phyloP scores from a whole-genome alignment of 2,113 vertebrate species.

The Gobius niger region DNA sequence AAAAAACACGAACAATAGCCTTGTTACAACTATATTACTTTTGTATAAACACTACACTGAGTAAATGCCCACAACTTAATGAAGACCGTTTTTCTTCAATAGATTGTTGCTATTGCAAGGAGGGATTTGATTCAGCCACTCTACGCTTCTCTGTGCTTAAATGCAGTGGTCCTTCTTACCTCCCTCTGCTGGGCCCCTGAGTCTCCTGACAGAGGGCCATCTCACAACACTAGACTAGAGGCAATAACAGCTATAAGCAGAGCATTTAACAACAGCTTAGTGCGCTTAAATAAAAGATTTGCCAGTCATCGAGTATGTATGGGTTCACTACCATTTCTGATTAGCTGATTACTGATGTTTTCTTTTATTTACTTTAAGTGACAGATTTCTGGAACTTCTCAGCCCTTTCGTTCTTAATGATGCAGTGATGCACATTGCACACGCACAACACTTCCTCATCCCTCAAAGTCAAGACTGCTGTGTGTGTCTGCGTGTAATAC shows the following conservation, averaged over 20 bases:
- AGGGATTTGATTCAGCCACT: conserved; percentile 26
- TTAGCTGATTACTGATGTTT: background rate
- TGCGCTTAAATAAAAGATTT: background rate
- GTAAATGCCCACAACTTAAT: too few species aligned
- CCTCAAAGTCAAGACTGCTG: conserved; percentile 61
- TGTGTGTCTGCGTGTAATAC: conserved; percentile 47
- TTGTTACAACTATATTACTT: too few species aligned
- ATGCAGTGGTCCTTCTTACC: conserved; percentile 46
- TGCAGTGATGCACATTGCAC: conserved; percentile 64
- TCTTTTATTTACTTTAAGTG: conserved; percentile 6
- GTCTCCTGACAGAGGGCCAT: conserved; percentile 30
- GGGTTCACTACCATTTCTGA: background rate
- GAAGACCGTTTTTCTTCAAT: conserved; percentile 19
- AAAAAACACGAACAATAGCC: too few species aligned
- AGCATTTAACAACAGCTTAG: background rate
- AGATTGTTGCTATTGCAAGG: conserved; percentile 16
- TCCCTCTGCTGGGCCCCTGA: conserved; percentile 54
- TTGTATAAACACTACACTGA: background rate
- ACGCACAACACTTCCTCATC: conserved; percentile 53
- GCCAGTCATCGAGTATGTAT: too few species aligned
- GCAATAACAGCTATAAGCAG: conserved; percentile 9
- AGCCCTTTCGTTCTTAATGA: conserved; percentile 34
- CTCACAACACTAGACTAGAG: conserved; percentile 51
- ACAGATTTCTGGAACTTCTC: conserved; percentile 4
- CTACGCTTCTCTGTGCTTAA: conserved; percentile 44